Evolutionary conservation across 2,113 vertebrate species (phyloP).

Genomic region (Ploceus nigricollis): DNA sequence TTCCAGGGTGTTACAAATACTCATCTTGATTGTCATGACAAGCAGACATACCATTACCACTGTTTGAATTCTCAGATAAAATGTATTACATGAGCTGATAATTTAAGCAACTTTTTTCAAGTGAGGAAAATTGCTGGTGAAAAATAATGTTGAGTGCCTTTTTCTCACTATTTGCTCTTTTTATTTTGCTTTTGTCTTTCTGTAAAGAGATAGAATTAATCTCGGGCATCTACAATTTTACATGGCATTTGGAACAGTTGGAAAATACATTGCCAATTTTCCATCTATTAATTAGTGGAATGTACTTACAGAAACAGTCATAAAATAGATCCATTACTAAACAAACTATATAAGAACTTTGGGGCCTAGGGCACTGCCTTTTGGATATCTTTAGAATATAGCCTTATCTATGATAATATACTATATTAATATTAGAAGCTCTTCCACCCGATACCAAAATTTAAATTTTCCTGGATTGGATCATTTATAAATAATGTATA

Average conservation of each 20-base stretch:
- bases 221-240: rapidly evolving
- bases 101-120: neutral
- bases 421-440: neutral
- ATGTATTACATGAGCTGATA: neutral
- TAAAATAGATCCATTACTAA: neutral
- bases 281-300: neutral
- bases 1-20: neutral
- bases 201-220: neutral
- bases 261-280: neutral
- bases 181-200: neutral
- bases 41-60: neutral
- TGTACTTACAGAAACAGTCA: neutral
- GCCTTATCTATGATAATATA: neutral
- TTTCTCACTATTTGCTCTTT: neutral
- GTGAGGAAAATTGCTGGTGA: neutral
- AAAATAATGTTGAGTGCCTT: neutral
- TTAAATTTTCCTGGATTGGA: neutral
- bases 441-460: neutral
- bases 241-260: neutral
- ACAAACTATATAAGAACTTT: neutral
- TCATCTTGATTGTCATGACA: neutral
- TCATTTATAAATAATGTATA: neutral
- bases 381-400: neutral
- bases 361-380: neutral
- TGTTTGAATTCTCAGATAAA: neutral